Conservation (phyloP, 1,140 invertebrate genomes). For the Neodiprion fabricii region DNA sequence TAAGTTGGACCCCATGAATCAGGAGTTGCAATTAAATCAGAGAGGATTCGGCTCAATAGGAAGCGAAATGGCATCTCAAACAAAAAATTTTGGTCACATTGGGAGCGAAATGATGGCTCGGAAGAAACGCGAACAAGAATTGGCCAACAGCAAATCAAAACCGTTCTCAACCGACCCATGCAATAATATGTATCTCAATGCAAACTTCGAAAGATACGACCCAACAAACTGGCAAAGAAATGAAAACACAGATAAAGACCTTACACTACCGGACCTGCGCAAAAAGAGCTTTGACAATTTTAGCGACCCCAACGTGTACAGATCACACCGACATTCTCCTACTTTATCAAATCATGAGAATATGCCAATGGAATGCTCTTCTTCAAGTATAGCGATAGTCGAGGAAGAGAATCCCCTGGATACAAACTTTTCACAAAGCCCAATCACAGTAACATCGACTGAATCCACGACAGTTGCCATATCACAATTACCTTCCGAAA, state of each 20-base stretch:
- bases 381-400: conserved; percentile 24
- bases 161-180: neutral
- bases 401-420: conserved; percentile 16
- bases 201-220: neutral
- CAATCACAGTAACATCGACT: conserved; percentile 15
- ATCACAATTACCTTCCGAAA: conserved; percentile 15
- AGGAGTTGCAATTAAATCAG: neutral
- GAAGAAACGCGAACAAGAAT: neutral
- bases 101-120: conserved; percentile 1
- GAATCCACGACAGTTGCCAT: conserved; percentile 19
- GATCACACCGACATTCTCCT: neutral
- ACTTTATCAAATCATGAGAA: neutral
- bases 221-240: neutral
- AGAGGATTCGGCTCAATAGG: neutral
- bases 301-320: neutral
- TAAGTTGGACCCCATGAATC: neutral
- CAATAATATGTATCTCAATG: conserved; percentile 4
- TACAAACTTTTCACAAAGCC: conserved; percentile 1
- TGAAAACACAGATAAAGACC: conserved; percentile 7
- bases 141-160: neutral
- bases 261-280: neutral
- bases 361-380: conserved; percentile 12
- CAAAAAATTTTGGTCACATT: conserved; percentile 1
- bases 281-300: conserved; percentile 7
- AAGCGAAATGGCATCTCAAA: neutral